A percentile compares a stretch with the other conserved stretches of the same genome.
Conservation (phyloP, 2,113 vertebrate genomes). For the Thunnus thynnus region DNA sequence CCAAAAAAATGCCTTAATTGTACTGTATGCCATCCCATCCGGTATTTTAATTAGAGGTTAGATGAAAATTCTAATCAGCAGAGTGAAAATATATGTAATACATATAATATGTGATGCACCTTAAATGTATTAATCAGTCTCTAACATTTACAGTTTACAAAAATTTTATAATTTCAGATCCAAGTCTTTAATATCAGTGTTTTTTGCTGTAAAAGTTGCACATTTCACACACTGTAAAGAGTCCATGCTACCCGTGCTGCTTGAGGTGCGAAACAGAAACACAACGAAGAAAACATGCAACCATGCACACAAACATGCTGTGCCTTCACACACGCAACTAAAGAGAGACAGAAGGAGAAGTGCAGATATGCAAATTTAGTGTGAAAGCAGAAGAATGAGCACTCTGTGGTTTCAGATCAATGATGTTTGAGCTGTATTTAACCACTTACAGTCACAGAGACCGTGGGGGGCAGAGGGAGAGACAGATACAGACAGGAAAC, state of each 20-base stretch:
- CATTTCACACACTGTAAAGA: no score
- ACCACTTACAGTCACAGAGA: conserved; percentile 22
- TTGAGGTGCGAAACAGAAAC: conserved; percentile 39
- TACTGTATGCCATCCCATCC: no score
- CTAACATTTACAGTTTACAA: no score
- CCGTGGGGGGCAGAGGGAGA: neutral
- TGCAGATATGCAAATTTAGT: conserved; percentile 54
- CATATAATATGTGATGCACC: no score
- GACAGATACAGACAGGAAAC: neutral
- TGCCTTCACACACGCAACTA: neutral
- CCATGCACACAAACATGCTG: neutral
- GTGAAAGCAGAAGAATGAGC: conserved; percentile 64
- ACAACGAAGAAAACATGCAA: neutral
- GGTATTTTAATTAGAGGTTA: neutral
- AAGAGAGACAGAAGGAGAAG: conserved; percentile 18
- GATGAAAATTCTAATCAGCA: neutral
- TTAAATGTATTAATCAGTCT: no score
- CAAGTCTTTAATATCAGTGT: no score
- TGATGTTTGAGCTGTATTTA: conserved; percentile 36
- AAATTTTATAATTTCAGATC: no score
- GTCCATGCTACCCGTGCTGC: conserved; percentile 17
- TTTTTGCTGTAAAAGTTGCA: no score
- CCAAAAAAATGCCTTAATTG: no score
- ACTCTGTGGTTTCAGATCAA: conserved; percentile 58
- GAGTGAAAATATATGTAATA: neutral